Conservation (phyloP, 2,797 vertebrate genomes). For the Halcyon badia region DNA sequence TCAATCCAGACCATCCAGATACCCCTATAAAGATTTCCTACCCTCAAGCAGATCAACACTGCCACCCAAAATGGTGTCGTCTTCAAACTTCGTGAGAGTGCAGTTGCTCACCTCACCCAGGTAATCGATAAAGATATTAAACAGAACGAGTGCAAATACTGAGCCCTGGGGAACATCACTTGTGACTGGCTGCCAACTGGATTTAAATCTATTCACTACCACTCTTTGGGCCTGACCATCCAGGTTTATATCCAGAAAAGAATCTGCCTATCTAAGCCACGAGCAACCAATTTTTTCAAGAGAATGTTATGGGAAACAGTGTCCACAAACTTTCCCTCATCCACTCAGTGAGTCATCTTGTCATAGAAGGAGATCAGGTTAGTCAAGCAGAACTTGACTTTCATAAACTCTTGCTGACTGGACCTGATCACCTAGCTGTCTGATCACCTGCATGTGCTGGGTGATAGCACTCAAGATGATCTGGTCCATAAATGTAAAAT, state of each 20-base stretch:
- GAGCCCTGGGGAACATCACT: no score
- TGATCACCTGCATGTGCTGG: accelerated
- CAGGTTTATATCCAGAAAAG: neutral
- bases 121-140: no score
- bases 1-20: accelerated
- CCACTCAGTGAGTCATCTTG: neutral
- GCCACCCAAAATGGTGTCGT: accelerated
- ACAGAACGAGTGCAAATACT: no score
- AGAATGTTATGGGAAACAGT: no score
- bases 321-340: no score
- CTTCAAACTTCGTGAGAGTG: neutral
- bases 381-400: neutral
- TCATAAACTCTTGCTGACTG: neutral
- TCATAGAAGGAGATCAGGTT: neutral
- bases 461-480: neutral
- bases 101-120: no score
- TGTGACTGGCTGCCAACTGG: no score
- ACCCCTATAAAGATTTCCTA: neutral
- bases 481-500: neutral
- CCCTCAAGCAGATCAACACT: neutral
- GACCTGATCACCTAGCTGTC: neutral
- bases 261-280: neutral
- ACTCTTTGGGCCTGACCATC: accelerated
- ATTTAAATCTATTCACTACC: neutral
- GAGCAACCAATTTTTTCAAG: neutral